Evolutionary conservation across 2,888 invertebrate species (phyloP).

Genomic region (Lepidochrysops patricia): DNA sequence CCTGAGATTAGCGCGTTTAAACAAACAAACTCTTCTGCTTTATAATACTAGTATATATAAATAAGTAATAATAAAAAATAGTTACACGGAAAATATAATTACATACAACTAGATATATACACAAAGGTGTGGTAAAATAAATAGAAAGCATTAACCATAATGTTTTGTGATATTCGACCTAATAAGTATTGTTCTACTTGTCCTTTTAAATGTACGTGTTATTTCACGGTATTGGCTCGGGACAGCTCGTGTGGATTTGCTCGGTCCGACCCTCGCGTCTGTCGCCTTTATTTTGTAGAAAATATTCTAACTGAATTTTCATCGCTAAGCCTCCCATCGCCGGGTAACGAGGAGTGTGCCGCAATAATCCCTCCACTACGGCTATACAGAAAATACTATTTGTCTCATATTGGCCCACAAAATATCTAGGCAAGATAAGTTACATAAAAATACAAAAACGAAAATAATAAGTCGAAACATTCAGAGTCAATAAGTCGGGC

Average conservation of each 20-base stretch:
- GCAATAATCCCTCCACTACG: constrained; percentile 28
- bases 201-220: background rate
- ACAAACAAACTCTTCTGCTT: too few relatives aligned
- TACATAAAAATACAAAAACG: background rate
- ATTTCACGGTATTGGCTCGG: background rate
- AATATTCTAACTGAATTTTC: constrained; percentile 11
- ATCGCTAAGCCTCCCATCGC: constrained; percentile 1
- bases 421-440: background rate
- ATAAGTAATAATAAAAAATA: too few relatives aligned
- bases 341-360: constrained; percentile 17
- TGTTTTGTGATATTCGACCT: background rate
- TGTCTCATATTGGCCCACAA: constrained; percentile 9
- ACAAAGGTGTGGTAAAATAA: too few relatives aligned
- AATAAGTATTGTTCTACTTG: background rate
- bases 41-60: too few relatives aligned
- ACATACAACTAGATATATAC: too few relatives aligned
- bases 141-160: background rate
- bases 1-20: too few relatives aligned
- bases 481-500: constrained; percentile 27
- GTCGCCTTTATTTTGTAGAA: constrained; percentile 10
- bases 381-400: constrained; percentile 16
- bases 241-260: background rate
- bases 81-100: too few relatives aligned
- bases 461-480: background rate
- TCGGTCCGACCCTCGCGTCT: background rate